Base-by-base conservation (phyloP, 2,888 invertebrate genomes). In the Mylabris sibirica region DNA sequence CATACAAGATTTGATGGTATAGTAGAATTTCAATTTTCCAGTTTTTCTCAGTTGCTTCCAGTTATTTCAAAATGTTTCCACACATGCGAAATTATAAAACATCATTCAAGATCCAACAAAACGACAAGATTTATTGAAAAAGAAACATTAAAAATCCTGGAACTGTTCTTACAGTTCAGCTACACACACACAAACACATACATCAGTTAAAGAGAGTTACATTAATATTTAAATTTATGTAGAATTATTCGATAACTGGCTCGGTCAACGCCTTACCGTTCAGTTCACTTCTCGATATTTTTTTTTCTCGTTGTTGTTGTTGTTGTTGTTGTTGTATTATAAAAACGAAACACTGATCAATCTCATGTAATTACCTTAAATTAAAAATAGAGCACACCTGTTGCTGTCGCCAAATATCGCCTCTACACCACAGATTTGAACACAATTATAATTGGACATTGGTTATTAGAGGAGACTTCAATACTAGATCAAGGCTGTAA, bases 211-310 rank as follows among this genome's bases (percentile, higher is more conserved):
- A 44, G 44, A 73, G 49, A 73, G 63, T 65, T 63, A 70, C 75
- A 79, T 76, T 78, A 77, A 76, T 75, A 79, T 79, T 78, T 72
- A 77, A 79, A 79, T 79, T 78, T 79, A 79, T 79, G 78, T 77
- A 78, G 78, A 79, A 75, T 77, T 79, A 79, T 79, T 77, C 79
- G 74, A 75, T 75, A 73, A 74, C 74, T 75, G 70, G 76, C 71
- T 75, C 77, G 78, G 79, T 79, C 78, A 78, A 78, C 78, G 79
- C 78, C 78, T 79, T 73, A 74, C 67, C 69, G 70, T 74, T 68
- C 71, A 49, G 64, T 67, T 77, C 72, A 70, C 67, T 74, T 76
- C 74, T 71, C 75, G 76, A 77, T 77, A 76, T 78, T 77, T 30
- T 30, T 30, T 30, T 8, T 30, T 30, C 5, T 26, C 26, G 26